Conservation (phyloP, 1,140 invertebrate genomes). For the Bombus vancouverensis region DNA sequence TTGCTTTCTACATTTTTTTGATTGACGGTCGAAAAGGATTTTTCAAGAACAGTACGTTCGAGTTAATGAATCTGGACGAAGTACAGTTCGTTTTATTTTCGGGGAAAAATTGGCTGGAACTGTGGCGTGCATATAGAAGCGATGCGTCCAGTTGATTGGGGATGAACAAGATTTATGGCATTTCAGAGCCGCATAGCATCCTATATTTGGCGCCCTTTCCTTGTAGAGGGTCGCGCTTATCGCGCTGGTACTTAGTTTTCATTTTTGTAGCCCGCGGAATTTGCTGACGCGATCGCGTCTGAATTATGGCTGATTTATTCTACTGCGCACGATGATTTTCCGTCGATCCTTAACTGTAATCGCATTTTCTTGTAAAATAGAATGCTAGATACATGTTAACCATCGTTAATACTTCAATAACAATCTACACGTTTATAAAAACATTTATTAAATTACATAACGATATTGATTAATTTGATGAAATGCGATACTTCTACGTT, state of each 20-base stretch:
- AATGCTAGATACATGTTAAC: not conserved
- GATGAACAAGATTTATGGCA: not conserved
- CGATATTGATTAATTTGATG: not conserved
- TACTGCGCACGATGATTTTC: not conserved
- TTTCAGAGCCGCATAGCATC: not conserved
- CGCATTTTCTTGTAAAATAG: no score
- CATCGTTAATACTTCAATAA: not conserved
- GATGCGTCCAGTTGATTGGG: not conserved
- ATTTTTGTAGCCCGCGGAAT: not conserved
- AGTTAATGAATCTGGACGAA: not conserved
- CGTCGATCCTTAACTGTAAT: not conserved
- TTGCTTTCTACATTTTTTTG: not conserved
- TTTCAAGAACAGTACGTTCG: not conserved
- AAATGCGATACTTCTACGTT: not conserved
- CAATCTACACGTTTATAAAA: not conserved
- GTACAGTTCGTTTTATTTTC: not conserved
- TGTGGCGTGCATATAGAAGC: not conserved
- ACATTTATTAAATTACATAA: not conserved
- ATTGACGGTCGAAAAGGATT: not conserved
- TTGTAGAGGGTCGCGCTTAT: no score
- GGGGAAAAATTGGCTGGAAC: not conserved
- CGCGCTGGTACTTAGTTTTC: not conserved
- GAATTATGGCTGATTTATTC: conserved; percentile 4
- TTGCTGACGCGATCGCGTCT: not conserved
- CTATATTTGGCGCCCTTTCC: not conserved